Evolutionary conservation across 2,888 invertebrate genomes (phyloP), one percentile per base, ranked within the genome.

Genomic region (Agrotis ipsilon): DNA sequence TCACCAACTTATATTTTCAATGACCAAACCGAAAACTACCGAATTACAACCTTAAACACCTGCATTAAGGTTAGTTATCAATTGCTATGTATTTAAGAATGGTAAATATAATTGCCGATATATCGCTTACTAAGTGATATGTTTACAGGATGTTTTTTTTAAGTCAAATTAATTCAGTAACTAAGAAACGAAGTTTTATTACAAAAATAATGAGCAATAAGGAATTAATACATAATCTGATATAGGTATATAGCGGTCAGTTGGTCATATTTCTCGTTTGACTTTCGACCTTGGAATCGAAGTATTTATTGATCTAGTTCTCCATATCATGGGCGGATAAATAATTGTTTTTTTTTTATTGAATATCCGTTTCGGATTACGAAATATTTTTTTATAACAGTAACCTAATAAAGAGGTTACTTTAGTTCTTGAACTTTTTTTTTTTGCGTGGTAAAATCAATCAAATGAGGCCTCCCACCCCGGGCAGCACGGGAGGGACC

Each of bases 121-220:
- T 59, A 73, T 64, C 63, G 65, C 65, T 82, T 81, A 69, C 39
- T 78, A 52, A 45, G 43, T 43, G 49, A 82, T 57, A 78, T 71
- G 64, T 69, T 67, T 83, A 80, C 80, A 80, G 80, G 80, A 80
- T 80, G 84, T 81, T 81, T 69, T 81, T 69, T 24, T 81, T 9
- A 51, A 46, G 67, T 79, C n/a, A 62, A 83, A 83, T 83, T 83
- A 68, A 80, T 71, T 71, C 43, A 45, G 69, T 81, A 69, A 66
- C 48, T 61, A 51, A 82, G 51, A 45, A 75, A 49, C 63, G 66
- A 59, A 16, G 72, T 76, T 79, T 76, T 76, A 80, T 79, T 80
- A 80, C 67, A 43, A 67, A 70, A 78, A 75, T 79, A 71, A 78
- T 80, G 24, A 66, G 61, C 54, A 65, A 80, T 76, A 62, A 62